phyloP scores from a whole-genome alignment of 1,140 invertebrate species.

The Saccostrea cuccullata region DNA sequence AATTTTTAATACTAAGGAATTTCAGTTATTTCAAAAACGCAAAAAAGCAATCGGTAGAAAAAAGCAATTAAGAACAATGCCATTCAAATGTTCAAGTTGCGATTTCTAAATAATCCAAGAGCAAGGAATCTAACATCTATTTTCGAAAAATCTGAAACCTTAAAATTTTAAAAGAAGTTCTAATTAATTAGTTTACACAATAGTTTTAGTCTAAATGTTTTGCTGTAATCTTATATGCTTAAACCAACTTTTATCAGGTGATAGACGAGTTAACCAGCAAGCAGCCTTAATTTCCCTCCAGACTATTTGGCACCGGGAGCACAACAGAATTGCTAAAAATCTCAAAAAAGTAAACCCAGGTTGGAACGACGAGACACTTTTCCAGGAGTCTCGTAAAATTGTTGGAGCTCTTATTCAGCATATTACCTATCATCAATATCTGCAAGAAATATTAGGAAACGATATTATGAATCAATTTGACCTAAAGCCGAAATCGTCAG shows the following conservation, averaged over 20 bases:
- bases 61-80: too few species aligned
- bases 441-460: slow-evolving; percentile 88
- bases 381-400: slow-evolving; percentile 90
- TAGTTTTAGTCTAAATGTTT: too few species aligned
- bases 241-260: slow-evolving; percentile 82
- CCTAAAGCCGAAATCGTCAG: slow-evolving; percentile 22
- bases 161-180: too few species aligned
- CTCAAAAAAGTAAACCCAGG: slow-evolving; percentile 85
- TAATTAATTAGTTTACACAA: too few species aligned
- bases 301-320: slow-evolving; percentile 96
- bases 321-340: slow-evolving; percentile 90
- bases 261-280: slow-evolving; percentile 89
- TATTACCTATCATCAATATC: slow-evolving; percentile 93
- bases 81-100: too few species aligned
- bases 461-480: slow-evolving; percentile 39
- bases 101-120: too few species aligned
- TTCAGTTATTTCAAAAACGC: too few species aligned
- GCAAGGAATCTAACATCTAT: too few species aligned
- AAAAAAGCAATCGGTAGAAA: too few species aligned
- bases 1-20: too few species aligned
- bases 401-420: slow-evolving; percentile 97
- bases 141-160: too few species aligned
- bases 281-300: slow-evolving; percentile 95
- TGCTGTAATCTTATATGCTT: too few species aligned
- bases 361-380: slow-evolving; percentile 91